Evolutionary conservation across 2,113 vertebrate genomes (phyloP), one percentile per base, ranked within the genome.

Genomic region (Apistogramma diplotaenia): DNA sequence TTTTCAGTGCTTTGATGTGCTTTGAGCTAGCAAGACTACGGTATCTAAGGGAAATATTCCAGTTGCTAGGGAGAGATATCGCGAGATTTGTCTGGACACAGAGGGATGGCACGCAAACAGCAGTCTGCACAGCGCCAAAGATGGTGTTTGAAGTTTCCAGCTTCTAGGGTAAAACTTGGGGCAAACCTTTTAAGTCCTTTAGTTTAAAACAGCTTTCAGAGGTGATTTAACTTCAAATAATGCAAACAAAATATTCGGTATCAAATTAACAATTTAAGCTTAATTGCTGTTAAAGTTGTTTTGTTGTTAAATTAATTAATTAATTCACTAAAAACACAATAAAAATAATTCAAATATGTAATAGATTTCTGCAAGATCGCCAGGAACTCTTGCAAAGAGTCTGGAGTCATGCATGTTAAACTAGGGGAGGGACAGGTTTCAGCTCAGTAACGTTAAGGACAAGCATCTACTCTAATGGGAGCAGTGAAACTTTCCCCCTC

Each of bases 21-120:
- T 1, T 51, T 70, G 85, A 74, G 33, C n/a, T 9, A 10, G 29
- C 6, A 4, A 51, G 18, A 5, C 59, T 59, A 0, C 21, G 74
- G 91, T 90, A 83, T 78, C 92, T 70, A 93, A 19, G 82, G 85
- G n/a, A 90, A 94, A 94, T 93, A 82, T 31, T 51, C 9, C 57
- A 5, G 94, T 95, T 93, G 84, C 89, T 80, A 94, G 0, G 92
- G 46, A 53, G 23, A 86, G 51, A 57, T 76, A 79, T 93, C 93
- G 92, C 92, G 91, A 93, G 89, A 92, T 59, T 62, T 71, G 2
- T 4, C 18, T 19, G 25, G 6, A 67, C 15, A 4, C 23, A 19
- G 37, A 62, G 21, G 8, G 5, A 49, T 16, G 9, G 37, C 23
- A 7, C 15, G 43, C 37, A 43, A 37, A n/a, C 29, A 35, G 35